These are phyloP conservation scores for Premnoplex brunnescens DNA, from an alignment of 2,797 vertebrate species.

Conservation along the genomic window DNA sequence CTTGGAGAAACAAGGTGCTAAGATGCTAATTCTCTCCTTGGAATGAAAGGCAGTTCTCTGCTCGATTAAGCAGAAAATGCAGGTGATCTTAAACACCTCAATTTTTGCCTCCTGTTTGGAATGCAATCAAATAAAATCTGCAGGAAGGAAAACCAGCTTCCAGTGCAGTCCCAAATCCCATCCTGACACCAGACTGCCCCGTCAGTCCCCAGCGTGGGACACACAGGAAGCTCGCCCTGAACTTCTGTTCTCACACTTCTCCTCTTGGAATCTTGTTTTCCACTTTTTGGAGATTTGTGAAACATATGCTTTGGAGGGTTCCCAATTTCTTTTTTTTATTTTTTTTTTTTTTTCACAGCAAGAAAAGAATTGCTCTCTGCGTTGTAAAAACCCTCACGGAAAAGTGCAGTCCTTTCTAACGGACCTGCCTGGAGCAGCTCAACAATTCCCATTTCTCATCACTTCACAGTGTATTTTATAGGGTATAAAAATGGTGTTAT, in stretches of 20 bases:
- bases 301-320: slow-evolving; percentile 60
- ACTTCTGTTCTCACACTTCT: slow-evolving; percentile 42
- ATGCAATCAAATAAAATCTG: background rate
- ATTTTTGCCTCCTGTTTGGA: background rate
- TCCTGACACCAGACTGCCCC: background rate
- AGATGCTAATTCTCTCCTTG: slow-evolving; percentile 41
- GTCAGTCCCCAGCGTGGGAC: background rate
- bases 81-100: slow-evolving; percentile 4
- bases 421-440: slow-evolving; percentile 40
- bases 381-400: slow-evolving; percentile 25
- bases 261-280: slow-evolving; percentile 51
- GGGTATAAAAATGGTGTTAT: slow-evolving; percentile 64
- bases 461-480: slow-evolving; percentile 57
- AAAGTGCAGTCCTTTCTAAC: background rate
- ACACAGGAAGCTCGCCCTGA: background rate
- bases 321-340: slow-evolving; percentile 45
- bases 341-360: background rate
- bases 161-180: background rate
- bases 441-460: slow-evolving; percentile 39
- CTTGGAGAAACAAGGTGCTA: slow-evolving; percentile 15
- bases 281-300: slow-evolving; percentile 52
- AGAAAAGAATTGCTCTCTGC: slow-evolving; percentile 10
- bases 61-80: slow-evolving; percentile 22
- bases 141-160: background rate
- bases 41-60: background rate